Evolutionary conservation across 1,140 invertebrate genomes (phyloP), one percentile per base, ranked within the genome.

Genomic region (Caenorhabditis briggsae): DNA sequence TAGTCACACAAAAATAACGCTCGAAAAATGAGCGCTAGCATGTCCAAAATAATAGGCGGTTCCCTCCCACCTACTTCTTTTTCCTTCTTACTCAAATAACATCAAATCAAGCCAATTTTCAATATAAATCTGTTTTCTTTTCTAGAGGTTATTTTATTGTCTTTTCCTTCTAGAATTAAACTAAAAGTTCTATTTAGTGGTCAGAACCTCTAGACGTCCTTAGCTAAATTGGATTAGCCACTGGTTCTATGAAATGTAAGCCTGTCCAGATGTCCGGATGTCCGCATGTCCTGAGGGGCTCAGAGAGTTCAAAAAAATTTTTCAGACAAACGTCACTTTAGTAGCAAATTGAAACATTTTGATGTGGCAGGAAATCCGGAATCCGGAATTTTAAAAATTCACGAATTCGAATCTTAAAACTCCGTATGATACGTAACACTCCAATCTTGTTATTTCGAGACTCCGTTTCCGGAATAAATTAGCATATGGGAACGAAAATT

Each of bases 61-160:
- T 14, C 23, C 9, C n/a, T 11, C 23, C 5, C 11, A 5, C 9
- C 9, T 25, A 12, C 23, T 23, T 33, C n/a, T 23, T 25, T 25
- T 25, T 11, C 59, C 59, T 23, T 7, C 59, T 58, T 58, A 58
- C 56, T 58, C 56, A 58, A 58, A 58, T 58, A 58, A 58, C 56
- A 58, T 58, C 56, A 61, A 61, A 61, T 61, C 59, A 61, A 61
- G 59, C 59, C n/a, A 61, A 61, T 61, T 61, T 61, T 25, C 59
- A 23, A 25, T 20, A 61, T n/a, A 58, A 58, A 58, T 18, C 56
- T 58, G 16, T 58, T 58, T 58, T 58, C 8, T 61, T 20, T 18
- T 25, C 8, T 61, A 16, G 50, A 53, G 50, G 50, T 53, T 53
- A 53, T 33, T 3, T 33, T 33, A 33, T 33, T 33, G 33, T 33